A percentile compares a stretch with the other conserved stretches of the same genome.
These are phyloP conservation scores for Mayetiola destructor DNA, from an alignment of 2,888 invertebrate genomes.

Conservation along the genomic window DNA sequence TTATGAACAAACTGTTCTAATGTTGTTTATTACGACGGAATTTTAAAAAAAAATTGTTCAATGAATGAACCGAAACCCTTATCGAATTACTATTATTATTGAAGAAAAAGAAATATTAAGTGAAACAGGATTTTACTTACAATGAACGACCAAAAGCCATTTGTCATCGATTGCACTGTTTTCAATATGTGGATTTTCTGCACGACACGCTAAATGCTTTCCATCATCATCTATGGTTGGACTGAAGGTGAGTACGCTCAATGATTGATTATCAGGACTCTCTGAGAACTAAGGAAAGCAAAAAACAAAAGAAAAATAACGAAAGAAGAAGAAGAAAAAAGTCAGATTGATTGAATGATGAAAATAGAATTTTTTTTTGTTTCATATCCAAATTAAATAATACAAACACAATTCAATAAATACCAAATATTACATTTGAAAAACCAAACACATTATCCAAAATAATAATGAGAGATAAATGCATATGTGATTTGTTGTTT, in stretches of 20 bases:
- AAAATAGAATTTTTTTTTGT: background rate
- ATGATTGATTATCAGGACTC: constrained; percentile 62
- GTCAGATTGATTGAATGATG: background rate
- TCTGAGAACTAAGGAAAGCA: constrained; percentile 51
- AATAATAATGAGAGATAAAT: too few species aligned
- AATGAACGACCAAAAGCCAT: constrained; percentile 76
- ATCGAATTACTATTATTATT: background rate
- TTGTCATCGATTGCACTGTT: constrained; percentile 74
- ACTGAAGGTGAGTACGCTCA: constrained; percentile 69
- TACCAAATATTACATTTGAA: background rate
- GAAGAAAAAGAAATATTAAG: too few species aligned
- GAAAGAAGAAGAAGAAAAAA: background rate
- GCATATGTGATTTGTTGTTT: too few species aligned
- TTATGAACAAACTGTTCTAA: too few species aligned
- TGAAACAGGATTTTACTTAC: constrained; percentile 47
- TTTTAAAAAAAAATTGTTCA: background rate
- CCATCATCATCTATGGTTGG: constrained; percentile 79
- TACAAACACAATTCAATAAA: background rate
- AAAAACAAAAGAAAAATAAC: background rate
- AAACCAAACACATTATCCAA: too few species aligned
- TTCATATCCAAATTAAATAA: background rate
- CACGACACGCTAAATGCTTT: constrained; percentile 74
- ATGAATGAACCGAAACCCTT: background rate
- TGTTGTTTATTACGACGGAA: background rate
- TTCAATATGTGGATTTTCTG: constrained; percentile 72